These are phyloP conservation scores for Danio aesculapii DNA, from an alignment of 2,797 vertebrate species.

Conservation along the genomic window DNA sequence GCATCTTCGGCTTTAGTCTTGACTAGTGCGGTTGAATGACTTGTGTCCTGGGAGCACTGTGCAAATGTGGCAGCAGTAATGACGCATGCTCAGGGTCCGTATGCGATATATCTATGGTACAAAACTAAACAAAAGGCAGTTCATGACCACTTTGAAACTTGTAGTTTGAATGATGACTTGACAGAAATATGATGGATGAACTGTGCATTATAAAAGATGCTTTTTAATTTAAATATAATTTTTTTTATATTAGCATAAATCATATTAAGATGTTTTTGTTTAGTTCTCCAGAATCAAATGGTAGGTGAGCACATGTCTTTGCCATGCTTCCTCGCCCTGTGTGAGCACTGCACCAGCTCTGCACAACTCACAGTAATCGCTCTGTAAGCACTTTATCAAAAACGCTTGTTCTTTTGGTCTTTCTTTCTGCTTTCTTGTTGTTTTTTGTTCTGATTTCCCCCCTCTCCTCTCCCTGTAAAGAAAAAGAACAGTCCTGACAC, in stretches of 20 bases:
- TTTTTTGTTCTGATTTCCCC: constrained; percentile 75
- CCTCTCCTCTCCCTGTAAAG: constrained; percentile 61
- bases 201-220: too few relatives aligned
- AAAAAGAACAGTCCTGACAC: constrained; percentile 76
- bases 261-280: not conserved
- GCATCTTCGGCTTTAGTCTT: too few relatives aligned
- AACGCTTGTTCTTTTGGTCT: constrained; percentile 77
- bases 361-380: constrained; percentile 78
- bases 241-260: not conserved
- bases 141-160: too few relatives aligned
- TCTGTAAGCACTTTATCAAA: constrained; percentile 84
- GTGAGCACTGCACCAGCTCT: constrained; percentile 71
- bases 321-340: constrained; percentile 69
- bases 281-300: not conserved
- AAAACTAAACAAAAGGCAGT: too few relatives aligned
- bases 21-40: too few relatives aligned
- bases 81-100: too few relatives aligned
- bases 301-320: constrained; percentile 13
- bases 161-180: too few relatives aligned
- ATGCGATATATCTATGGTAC: too few relatives aligned
- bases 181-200: too few relatives aligned
- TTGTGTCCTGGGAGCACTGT: too few relatives aligned
- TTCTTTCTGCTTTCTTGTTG: constrained; percentile 82
- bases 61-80: too few relatives aligned
- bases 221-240: not conserved